phyloP scores from a whole-genome alignment of 2,888 invertebrate species.

The Entomobrya proxima region DNA sequence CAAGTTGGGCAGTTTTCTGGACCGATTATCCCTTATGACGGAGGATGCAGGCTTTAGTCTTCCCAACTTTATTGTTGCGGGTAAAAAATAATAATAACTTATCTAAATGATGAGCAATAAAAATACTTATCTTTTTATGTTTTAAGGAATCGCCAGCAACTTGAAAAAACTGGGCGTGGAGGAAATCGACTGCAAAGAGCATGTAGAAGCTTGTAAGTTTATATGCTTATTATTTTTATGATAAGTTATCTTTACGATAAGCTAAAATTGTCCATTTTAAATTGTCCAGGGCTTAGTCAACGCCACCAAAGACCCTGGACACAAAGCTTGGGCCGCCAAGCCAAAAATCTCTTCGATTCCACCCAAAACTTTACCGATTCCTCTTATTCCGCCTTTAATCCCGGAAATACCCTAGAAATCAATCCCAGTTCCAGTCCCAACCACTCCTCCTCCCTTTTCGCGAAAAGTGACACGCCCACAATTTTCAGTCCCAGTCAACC shows the following conservation, averaged over 20 bases:
- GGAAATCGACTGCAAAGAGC: conserved; percentile 61
- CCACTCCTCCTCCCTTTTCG: not conserved
- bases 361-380: not conserved
- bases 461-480: not conserved
- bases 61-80: conserved; percentile 31
- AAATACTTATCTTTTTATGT: not conserved
- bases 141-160: conserved; percentile 31
- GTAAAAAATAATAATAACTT: conserved; percentile 1
- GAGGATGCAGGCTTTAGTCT: conserved; percentile 36
- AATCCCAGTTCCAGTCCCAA: too few relatives aligned
- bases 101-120: not conserved
- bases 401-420: too few relatives aligned
- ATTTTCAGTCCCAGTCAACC: conserved; percentile 55
- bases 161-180: conserved; percentile 57
- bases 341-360: not conserved
- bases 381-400: not conserved
- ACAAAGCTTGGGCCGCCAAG: not conserved
- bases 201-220: conserved; percentile 62
- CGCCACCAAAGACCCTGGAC: conserved; percentile 52
- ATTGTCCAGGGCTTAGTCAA: conserved; percentile 51
- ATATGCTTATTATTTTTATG: not conserved
- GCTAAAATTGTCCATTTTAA: not conserved
- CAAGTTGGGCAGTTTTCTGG: not conserved
- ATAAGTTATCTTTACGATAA: not conserved
- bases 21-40: not conserved